These are phyloP conservation scores for Nemotelus nigrinus DNA, from an alignment of 2,888 invertebrate genomes.

Conservation along the genomic window DNA sequence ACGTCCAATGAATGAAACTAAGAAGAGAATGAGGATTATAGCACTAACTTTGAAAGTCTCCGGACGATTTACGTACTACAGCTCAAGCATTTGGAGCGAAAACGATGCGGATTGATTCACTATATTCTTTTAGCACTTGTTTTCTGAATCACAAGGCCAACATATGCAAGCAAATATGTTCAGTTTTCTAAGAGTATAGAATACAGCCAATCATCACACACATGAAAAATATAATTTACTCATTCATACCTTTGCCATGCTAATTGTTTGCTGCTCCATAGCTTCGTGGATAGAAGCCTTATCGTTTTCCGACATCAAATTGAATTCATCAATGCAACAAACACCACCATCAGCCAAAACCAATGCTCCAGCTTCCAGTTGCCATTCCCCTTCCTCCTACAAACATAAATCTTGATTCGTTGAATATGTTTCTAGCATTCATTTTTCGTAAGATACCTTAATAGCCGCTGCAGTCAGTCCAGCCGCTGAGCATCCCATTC, in stretches of 20 bases:
- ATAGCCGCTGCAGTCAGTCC: conserved; percentile 90
- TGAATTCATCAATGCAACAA: conserved; percentile 92
- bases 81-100: too few relatives aligned
- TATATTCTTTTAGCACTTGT: too few relatives aligned
- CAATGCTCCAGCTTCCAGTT: conserved; percentile 88
- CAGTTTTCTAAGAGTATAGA: too few relatives aligned
- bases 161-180: too few relatives aligned
- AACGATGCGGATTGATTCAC: too few relatives aligned
- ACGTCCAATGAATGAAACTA: too few relatives aligned
- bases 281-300: conserved; percentile 89
- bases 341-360: conserved; percentile 89
- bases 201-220: too few relatives aligned
- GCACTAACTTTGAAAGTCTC: too few relatives aligned
- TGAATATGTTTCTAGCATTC: not conserved
- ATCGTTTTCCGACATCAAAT: conserved; percentile 83
- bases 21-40: too few relatives aligned
- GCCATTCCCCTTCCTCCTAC: conserved; percentile 90
- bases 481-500: conserved; percentile 85
- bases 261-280: conserved; percentile 94
- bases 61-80: too few relatives aligned
- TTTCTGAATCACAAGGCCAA: too few relatives aligned
- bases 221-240: too few relatives aligned
- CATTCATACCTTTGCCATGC: conserved; percentile 76
- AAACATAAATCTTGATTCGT: conserved; percentile 27
- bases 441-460: conserved; percentile 68